phyloP scores from a whole-genome alignment of 2,797 vertebrate species.

The Argyrosomus regius region DNA sequence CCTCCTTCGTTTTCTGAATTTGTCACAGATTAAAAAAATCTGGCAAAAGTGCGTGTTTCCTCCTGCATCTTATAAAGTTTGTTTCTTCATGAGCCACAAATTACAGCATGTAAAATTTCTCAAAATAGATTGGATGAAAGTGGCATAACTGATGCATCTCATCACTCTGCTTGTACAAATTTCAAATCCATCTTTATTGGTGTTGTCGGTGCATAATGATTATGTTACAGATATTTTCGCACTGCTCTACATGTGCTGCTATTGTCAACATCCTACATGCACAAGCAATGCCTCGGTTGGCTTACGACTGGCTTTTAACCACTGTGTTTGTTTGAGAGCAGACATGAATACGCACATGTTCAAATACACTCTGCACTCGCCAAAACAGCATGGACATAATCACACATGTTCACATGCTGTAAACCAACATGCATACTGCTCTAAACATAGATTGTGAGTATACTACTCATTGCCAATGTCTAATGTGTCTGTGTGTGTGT shows the following conservation, averaged over 20 bases:
- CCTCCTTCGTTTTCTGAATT: background rate
- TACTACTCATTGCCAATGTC: background rate
- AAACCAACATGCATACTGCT: background rate
- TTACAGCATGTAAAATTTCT: background rate
- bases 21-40: constrained; percentile 14
- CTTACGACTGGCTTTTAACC: background rate
- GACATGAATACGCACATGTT: background rate
- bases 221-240: constrained; percentile 9
- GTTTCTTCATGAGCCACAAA: background rate
- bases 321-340: constrained; percentile 24
- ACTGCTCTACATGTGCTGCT: background rate
- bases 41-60: background rate
- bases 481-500: constrained; percentile 25
- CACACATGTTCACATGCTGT: constrained; percentile 21
- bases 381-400: background rate
- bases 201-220: background rate
- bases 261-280: constrained; percentile 11
- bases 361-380: constrained; percentile 17
- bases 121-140: background rate
- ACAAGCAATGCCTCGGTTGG: background rate
- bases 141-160: background rate
- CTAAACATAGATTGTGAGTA: constrained; percentile 16
- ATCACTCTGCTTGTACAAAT: background rate
- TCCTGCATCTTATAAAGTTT: background rate
- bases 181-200: constrained; percentile 11